Base-by-base conservation (phyloP, 2,797 vertebrate species). In the Parauchenoglanis punctatus region DNA sequence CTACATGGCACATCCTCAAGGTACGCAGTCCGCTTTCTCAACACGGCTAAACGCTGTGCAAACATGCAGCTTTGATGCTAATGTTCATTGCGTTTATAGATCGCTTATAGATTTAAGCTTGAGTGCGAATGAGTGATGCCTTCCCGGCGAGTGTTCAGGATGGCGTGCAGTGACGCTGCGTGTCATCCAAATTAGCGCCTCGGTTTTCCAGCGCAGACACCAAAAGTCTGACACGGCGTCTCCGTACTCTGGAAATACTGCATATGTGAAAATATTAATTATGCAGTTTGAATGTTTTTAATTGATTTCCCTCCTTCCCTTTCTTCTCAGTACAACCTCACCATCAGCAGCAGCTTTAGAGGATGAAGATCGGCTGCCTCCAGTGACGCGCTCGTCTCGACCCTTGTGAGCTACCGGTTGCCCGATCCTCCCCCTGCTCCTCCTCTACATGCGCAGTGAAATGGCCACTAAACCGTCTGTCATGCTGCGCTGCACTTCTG, bases 271-370 rank as follows among this genome's bases (percentile, higher is more conserved):
- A 44, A 25, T 40, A n/a, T 15, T 1, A 25, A 40, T 46, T 28
- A 2, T 15, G 78, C 35, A 80, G 15, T 83, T 67, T 49, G 15
- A n/a, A n/a, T 11, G 13, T 65, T 82, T 35, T 58, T 28, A 10
- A 78, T 61, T 23, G 5, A 59, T 28, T 63, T 13, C 20, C 10
- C 6, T 15, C 20, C 20, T 11, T 11, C 18, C 12, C 1, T 92
- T 89, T 94, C 92, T 89, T 94, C 95, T 89, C 96, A 99, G 98
- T 99, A 95, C 98, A 98, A 97, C 95, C 97, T 96, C 98, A 99
- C 94, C 98, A 99, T 95, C 98, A 99, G 96, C 98, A 99, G 96
- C 98, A 99, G 96, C 96, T 99, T 96, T 99, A 99, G 95, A 96
- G 94, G 94, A 95, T 94, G 94, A 96, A 77, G 89, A 85, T 58